Base-by-base conservation (phyloP, 2,113 vertebrate species). In the Lampris incognitus region DNA sequence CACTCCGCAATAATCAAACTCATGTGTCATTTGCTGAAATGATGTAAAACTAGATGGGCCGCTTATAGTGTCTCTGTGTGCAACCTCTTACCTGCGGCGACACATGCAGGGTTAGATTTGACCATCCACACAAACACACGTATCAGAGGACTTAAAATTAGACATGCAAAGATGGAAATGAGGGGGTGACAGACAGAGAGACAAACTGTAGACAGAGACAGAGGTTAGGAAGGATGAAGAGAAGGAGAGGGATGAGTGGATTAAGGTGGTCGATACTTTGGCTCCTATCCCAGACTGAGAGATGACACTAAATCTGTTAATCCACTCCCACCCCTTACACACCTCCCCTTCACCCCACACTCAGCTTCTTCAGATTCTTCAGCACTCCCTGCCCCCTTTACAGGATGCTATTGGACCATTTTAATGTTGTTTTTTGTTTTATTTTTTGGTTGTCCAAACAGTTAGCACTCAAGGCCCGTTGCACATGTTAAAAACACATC, bases 281-380 rank as follows among this genome's bases (percentile, higher is more conserved):
- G 91, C 86, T 90, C 86, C 73, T 59, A 78, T 92, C 80, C 88
- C 92, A 93, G 90, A 92, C 92, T 89, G 86, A 93, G 91, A 91
- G 88, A 92, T 93, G 93, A 94, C 93, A 93, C 92, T 94, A 93
- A 93, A 93, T 92, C 90, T 92, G 89, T 93, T 94, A 84, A 93
- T 92, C 88, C 87, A 72, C 62, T 72, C 83, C 84, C 82, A n/a
- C 50, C 67, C 82, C 49, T 55, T 41, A 58, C 55, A 6, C 82
- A 41, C 64, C 24, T 49, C 46, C 13, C 59, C 49, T 5, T 54
- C 8, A 1, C 5, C 66, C 11, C 68, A 42, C 49, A 48, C 42
- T 7, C 4, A 41, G 13, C 54, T 46, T 62, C 51, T 50, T 79
- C 55, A 70, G 49, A 49, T 38, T 66, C 74, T 24, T 68, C 75